A percentile compares a stretch with the other conserved stretches of the same genome.
Conservation (phyloP, 2,888 invertebrate species). For the Seira ritae region DNA sequence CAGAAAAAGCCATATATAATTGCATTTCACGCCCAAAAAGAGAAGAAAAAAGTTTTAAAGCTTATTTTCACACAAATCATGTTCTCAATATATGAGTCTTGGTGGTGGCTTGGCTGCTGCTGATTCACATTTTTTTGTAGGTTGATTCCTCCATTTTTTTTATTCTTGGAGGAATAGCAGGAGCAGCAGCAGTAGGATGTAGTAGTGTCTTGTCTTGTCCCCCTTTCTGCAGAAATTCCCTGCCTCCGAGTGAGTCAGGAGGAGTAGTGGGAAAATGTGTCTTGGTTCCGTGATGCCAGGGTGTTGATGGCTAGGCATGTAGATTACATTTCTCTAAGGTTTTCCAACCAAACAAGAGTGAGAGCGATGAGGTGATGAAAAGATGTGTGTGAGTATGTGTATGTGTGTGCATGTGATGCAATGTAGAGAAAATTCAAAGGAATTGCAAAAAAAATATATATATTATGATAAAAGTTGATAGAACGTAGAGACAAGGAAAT, state of each 20-base stretch:
- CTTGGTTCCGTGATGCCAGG: not conserved
- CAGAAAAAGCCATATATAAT: constrained; percentile 25
- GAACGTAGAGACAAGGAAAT: not conserved
- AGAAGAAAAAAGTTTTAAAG: constrained; percentile 34
- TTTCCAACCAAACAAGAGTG: not conserved
- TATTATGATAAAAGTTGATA: too few relatives aligned
- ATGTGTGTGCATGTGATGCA: constrained; percentile 6
- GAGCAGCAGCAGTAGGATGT: too few relatives aligned
- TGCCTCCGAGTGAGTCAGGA: not conserved
- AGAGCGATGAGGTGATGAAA: not conserved
- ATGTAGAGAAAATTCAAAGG: constrained; percentile 1
- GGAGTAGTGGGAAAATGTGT: not conserved
- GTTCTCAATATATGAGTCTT: constrained; percentile 32
- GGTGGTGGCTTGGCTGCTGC: not conserved
- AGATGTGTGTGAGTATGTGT: too few relatives aligned
- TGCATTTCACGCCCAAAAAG: constrained; percentile 19
- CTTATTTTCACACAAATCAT: constrained; percentile 64
- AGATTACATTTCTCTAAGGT: not conserved
- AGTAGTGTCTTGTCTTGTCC: not conserved
- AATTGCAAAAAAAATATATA: too few relatives aligned
- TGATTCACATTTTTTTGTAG: not conserved
- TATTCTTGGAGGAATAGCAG: not conserved
- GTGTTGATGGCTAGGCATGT: not conserved
- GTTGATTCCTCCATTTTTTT: too few relatives aligned
- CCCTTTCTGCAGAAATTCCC: not conserved